Conservation (phyloP, 2,888 invertebrate species). For the Thecocarcelia acutangulata region DNA sequence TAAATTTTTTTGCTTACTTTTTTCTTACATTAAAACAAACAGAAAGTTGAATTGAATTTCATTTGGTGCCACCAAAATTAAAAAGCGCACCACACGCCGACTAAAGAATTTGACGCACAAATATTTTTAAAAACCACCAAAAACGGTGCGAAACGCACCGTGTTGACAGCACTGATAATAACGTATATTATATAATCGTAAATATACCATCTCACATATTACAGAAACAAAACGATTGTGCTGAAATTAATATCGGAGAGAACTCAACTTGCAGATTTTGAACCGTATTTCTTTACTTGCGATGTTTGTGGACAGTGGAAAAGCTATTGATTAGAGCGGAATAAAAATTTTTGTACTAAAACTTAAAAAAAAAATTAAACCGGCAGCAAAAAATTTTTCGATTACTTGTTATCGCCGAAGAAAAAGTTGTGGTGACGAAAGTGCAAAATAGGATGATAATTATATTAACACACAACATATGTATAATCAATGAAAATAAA, state of each 20-base stretch:
- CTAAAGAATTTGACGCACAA: no score
- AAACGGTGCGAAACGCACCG: no score
- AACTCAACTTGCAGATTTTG: slow-evolving; percentile 31
- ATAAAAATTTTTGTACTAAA: background rate
- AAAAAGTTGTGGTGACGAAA: background rate
- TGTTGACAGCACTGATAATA: no score
- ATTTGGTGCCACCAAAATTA: no score
- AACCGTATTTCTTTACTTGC: slow-evolving; percentile 34
- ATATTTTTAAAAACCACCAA: no score
- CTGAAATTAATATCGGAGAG: slow-evolving; percentile 31
- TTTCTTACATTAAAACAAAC: no score
- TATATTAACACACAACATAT: slow-evolving; percentile 9
- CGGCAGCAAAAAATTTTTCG: slow-evolving; percentile 18
- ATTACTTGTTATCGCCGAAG: background rate
- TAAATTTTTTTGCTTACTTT: no score
- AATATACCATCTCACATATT: slow-evolving; percentile 16
- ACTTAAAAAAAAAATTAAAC: slow-evolving; percentile 19
- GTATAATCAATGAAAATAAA: slow-evolving; percentile 1
- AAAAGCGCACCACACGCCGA: no score
- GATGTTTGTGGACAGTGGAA: slow-evolving; percentile 23
- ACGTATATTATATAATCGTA: slow-evolving; percentile 3
- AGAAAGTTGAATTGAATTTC: no score
- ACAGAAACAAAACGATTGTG: slow-evolving; percentile 26
- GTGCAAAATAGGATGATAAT: slow-evolving; percentile 29
- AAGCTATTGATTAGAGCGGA: slow-evolving; percentile 14